These are phyloP conservation scores for Microcebus ravelobensis DNA, from an alignment of 2,113 vertebrate species.

Conservation along the genomic window DNA sequence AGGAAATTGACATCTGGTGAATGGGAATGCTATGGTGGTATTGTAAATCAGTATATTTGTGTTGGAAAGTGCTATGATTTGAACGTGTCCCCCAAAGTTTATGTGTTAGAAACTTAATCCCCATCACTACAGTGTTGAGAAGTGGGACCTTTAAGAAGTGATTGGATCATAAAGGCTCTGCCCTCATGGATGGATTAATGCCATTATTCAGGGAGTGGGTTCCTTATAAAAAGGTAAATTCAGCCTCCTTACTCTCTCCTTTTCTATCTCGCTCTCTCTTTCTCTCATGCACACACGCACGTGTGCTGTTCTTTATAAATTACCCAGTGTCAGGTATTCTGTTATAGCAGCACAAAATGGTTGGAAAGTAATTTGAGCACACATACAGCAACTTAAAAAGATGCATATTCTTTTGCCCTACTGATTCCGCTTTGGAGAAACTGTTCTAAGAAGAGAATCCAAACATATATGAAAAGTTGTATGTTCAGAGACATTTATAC, in stretches of 20 bases:
- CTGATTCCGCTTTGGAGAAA: background rate
- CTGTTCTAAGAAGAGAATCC: background rate
- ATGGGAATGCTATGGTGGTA: background rate
- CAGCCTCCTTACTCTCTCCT: background rate
- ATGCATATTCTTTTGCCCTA: background rate
- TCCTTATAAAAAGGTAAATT: background rate
- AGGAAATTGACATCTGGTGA: background rate
- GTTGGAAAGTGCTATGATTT: background rate
- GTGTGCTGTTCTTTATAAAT: background rate
- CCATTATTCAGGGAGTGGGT: background rate
- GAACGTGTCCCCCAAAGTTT: background rate
- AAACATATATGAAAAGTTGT: background rate
- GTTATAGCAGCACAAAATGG: background rate
- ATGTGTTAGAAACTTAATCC: background rate
- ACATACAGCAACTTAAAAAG: background rate
- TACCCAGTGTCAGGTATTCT: background rate
- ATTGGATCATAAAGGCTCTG: background rate
- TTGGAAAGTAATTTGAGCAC: background rate
- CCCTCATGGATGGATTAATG: background rate
- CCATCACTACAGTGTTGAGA: background rate
- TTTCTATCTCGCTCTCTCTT: background rate
- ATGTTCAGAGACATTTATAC: background rate
- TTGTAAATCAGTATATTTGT: background rate
- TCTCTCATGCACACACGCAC: background rate
- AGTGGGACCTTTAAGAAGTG: background rate